Percentiles rank a stretch among this genome's conserved stretches.
These are phyloP conservation scores for Drosophila kuntzei DNA, from an alignment of 2,888 invertebrate species.

Conservation along the genomic window DNA sequence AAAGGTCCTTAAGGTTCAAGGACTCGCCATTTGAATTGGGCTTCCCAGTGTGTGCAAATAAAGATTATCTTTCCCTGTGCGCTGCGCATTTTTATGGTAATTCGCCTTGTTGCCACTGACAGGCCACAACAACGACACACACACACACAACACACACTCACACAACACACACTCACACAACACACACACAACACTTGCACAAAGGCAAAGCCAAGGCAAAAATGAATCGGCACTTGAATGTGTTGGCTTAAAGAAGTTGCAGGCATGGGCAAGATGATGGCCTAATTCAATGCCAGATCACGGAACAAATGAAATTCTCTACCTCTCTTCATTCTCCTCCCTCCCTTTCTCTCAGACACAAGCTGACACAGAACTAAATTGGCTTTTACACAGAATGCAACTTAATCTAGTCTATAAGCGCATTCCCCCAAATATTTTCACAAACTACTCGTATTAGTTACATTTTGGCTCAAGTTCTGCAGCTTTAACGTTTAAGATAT, in stretches of 20 bases:
- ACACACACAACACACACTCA: conserved; percentile 3
- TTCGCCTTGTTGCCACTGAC: conserved; percentile 48
- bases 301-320: conserved; percentile 36
- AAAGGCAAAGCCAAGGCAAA: conserved; percentile 34
- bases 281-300: conserved; percentile 67
- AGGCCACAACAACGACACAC: conserved; percentile 24
- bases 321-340: background rate
- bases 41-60: conserved; percentile 55
- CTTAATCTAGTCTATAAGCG: conserved; percentile 18
- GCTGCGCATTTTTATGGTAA: conserved; percentile 78
- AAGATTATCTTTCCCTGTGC: conserved; percentile 71
- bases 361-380: background rate
- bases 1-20: conserved; percentile 71
- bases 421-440: background rate
- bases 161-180: conserved; percentile 5
- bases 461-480: conserved; percentile 4
- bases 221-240: conserved; percentile 63
- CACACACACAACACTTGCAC: conserved; percentile 7
- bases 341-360: background rate
- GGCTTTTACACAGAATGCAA: conserved; percentile 19
- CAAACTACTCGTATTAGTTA: conserved; percentile 13
- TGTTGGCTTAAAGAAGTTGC: conserved; percentile 19
- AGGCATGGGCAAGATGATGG: conserved; percentile 18
- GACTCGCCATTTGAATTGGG: conserved; percentile 67
- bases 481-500: background rate